Conservation (phyloP, 1,140 invertebrate species). For the Cepaea nemoralis region DNA sequence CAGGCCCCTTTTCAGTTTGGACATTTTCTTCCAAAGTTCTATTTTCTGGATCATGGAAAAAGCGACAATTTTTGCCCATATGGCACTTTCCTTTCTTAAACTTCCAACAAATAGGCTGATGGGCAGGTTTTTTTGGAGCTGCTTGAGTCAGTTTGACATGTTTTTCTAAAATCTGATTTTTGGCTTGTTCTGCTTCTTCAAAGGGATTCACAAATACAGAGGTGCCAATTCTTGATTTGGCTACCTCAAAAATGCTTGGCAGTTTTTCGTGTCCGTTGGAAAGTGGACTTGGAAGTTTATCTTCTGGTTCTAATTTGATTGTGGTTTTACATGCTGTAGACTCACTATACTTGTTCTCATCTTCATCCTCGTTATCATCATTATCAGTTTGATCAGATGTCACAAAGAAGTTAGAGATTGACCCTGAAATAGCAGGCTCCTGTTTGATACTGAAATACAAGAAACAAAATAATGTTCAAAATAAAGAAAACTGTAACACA, state of each 20-base stretch:
- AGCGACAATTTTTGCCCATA: constrained; percentile 92
- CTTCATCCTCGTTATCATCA: no score
- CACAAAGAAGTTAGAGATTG: background rate
- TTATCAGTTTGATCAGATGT: background rate
- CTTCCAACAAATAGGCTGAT: constrained; percentile 93
- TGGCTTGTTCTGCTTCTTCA: constrained; percentile 87
- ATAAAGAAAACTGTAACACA: no score
- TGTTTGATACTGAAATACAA: no score
- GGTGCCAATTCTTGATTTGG: constrained; percentile 42
- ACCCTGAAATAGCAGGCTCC: background rate
- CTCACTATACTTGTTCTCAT: no score
- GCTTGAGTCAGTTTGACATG: constrained; percentile 91
- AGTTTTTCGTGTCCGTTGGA: constrained; percentile 42
- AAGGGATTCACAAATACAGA: constrained; percentile 92
- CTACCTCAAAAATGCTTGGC: constrained; percentile 39
- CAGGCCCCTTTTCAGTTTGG: background rate
- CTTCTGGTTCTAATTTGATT: constrained; percentile 31
- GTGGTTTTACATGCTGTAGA: no score
- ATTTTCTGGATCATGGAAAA: constrained; percentile 81
- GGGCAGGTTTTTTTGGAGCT: constrained; percentile 81
- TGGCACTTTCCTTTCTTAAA: constrained; percentile 89
- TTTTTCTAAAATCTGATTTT: constrained; percentile 88
- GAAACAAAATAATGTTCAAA: no score
- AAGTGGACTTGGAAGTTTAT: constrained; percentile 58
- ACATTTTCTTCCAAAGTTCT: background rate